Evolutionary conservation across 2,113 vertebrate species (phyloP), one percentile per base, ranked within the genome.

Genomic region (Ptilorrhoa leucosticta): DNA sequence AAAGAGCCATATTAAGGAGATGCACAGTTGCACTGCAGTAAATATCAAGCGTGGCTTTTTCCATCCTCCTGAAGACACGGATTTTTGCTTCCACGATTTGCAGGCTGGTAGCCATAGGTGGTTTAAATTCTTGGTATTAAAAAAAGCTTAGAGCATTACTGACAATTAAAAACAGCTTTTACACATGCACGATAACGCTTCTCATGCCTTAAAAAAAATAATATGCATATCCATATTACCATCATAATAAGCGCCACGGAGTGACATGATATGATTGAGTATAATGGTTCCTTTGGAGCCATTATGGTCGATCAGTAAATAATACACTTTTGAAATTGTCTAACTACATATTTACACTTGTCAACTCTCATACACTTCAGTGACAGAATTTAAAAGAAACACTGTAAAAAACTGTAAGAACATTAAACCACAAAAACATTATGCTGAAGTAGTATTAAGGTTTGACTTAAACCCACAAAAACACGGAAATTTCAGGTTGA

Each of bases 271-370:
- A 97, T 97, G 97, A 97, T 97, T 97, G 97, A 96, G 96, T 88
- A 95, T 97, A 97, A 96, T 97, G 96, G 97, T 96, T 97, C 96
- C 96, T 82, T 81, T 91, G 96, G 96, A 98, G 95, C 97, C 97
- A 97, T 96, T 90, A 93, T 96, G 97, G 96, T 97, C 93, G 97
- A 98, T 98, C 98, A 98, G 97, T 98, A 98, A 98, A 98, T 98
- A 98, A 98, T 98, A 97, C 97, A 97, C 96, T 97, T 98, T 94
- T 95, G 90, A 97, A 98, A 97, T 97, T 97, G 97, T 97, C 97
- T 98, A 96, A 97, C 96, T 97, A 97, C 96, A 96, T 98, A 98
- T 98, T 98, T 98, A 98, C 97, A 97, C 97, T 97, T 98, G 98
- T 98, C 98, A 98, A 91, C 92, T 96, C 90, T 91, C 87, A 84